Percentiles rank a stretch among this genome's conserved stretches.
Evolutionary conservation across 1,140 invertebrate genomes (phyloP).

Genomic region (Hycleus phaleratus): DNA sequence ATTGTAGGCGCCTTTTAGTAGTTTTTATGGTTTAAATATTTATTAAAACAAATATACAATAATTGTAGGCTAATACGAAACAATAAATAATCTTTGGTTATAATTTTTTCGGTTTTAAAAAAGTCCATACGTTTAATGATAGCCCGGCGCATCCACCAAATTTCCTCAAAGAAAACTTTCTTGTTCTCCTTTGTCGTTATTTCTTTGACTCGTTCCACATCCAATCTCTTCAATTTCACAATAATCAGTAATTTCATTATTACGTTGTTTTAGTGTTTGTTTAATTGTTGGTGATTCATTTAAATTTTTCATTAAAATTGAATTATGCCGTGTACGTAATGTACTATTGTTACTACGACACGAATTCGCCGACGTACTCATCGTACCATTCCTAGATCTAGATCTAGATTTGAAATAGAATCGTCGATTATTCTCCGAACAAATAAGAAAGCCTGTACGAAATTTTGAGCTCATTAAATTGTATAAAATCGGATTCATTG

Average conservation of each 20-base stretch:
- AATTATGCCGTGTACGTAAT: slow-evolving; percentile 30
- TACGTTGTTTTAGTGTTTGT: slow-evolving; percentile 3
- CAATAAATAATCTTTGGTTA: too few species aligned
- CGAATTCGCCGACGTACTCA: slow-evolving; percentile 46
- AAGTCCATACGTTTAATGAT: too few species aligned
- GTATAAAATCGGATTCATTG: slow-evolving; percentile 75
- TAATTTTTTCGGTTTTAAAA: too few species aligned
- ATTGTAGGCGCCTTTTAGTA: not conserved
- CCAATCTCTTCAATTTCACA: too few species aligned
- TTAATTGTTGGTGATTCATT: slow-evolving; percentile 30
- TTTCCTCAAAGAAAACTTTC: too few species aligned
- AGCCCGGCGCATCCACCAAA: too few species aligned
- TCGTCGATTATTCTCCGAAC: slow-evolving; percentile 45
- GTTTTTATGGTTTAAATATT: too few species aligned
- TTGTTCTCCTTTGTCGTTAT: too few species aligned
- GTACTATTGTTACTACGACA: slow-evolving; percentile 42
- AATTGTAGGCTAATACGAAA: too few species aligned
- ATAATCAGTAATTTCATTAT: too few species aligned
- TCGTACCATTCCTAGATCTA: slow-evolving; percentile 35
- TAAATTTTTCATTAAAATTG: slow-evolving; percentile 28
- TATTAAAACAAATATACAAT: too few species aligned
- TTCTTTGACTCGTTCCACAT: too few species aligned
- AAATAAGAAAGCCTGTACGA: slow-evolving; percentile 64
- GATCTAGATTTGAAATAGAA: slow-evolving; percentile 23
- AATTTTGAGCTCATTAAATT: slow-evolving; percentile 84